These are phyloP conservation scores for Deladenus siricidicola DNA, from an alignment of 2,888 invertebrate species.

Conservation along the genomic window DNA sequence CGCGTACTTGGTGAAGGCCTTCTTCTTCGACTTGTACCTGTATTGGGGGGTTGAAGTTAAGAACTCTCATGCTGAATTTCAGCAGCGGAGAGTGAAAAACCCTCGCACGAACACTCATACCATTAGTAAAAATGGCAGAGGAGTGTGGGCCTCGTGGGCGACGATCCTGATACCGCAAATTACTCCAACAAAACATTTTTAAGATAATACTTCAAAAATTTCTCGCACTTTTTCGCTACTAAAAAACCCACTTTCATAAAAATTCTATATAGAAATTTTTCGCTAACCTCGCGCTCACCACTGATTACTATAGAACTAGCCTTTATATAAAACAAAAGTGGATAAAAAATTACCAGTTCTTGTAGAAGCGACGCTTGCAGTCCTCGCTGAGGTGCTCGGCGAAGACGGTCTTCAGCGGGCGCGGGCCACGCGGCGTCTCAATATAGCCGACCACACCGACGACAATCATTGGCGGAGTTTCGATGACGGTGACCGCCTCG, in stretches of 20 bases:
- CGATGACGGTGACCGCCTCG: constrained; percentile 93
- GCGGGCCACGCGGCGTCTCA: constrained; percentile 91
- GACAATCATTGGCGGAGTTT: constrained; percentile 94
- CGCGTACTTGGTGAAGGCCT: constrained; percentile 94
- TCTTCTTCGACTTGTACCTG: constrained; percentile 99
- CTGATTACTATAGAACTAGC: too few relatives aligned
- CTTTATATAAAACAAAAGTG: too few relatives aligned
- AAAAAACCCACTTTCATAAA: background rate
- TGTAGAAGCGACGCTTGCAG: constrained; percentile 95
- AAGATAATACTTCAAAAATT: too few relatives aligned
- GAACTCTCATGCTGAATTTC: constrained; percentile 23
- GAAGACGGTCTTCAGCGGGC: constrained; percentile 90
- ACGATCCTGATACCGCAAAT: background rate
- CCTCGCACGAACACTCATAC: constrained; percentile 24
- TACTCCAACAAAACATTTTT: too few relatives aligned
- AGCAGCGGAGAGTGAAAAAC: constrained; percentile 25
- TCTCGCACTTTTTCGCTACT: too few relatives aligned
- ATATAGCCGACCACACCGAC: constrained; percentile 95
- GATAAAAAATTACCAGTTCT: constrained; percentile 76
- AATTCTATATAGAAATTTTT: too few relatives aligned
- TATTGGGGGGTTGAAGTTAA: constrained; percentile 18
- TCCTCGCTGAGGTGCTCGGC: constrained; percentile 98
- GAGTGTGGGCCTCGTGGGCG: constrained; percentile 8
- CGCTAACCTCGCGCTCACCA: too few relatives aligned
- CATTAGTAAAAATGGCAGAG: constrained; percentile 20